phyloP scores from a whole-genome alignment of 2,797 vertebrate species.

The Tolypeutes matacus region DNA sequence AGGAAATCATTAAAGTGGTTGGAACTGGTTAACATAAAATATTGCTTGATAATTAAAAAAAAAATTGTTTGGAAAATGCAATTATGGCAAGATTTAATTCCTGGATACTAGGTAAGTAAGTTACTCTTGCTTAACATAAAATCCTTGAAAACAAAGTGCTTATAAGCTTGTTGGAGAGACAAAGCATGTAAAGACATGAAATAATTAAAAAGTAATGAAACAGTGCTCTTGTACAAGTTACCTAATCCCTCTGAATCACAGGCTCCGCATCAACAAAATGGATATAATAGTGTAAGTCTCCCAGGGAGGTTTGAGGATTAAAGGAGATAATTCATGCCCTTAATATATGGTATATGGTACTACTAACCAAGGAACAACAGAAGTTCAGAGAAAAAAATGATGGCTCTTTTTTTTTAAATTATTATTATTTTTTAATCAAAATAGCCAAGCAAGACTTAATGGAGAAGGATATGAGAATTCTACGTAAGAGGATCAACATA shows the following conservation, averaged over 20 bases:
- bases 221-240: slow-evolving; percentile 36
- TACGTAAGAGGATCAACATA: neutral
- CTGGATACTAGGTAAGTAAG: slow-evolving; percentile 50
- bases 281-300: slow-evolving; percentile 43
- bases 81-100: slow-evolving; percentile 57
- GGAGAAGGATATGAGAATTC: neutral
- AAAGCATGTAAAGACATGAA: slow-evolving; percentile 69
- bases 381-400: neutral
- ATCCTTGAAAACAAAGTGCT: slow-evolving; percentile 57
- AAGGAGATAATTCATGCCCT: neutral
- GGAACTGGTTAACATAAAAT: slow-evolving; percentile 52
- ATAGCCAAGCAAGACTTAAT: neutral
- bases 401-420: neutral
- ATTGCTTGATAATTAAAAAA: slow-evolving; percentile 48
- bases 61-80: slow-evolving; percentile 68
- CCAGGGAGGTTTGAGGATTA: slow-evolving; percentile 21
- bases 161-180: slow-evolving; percentile 64
- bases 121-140: slow-evolving; percentile 46
- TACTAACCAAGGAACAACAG: neutral
- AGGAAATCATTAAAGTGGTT: slow-evolving; percentile 28
- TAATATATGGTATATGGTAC: slow-evolving; percentile 12
- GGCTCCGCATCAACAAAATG: slow-evolving; percentile 19
- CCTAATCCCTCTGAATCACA: slow-evolving; percentile 39
- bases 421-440: neutral
- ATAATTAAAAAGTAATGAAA: slow-evolving; percentile 74